These are phyloP conservation scores for human (Homo sapiens) DNA, from an alignment of 2,113 vertebrate species.

Conservation along the genomic window DNA sequence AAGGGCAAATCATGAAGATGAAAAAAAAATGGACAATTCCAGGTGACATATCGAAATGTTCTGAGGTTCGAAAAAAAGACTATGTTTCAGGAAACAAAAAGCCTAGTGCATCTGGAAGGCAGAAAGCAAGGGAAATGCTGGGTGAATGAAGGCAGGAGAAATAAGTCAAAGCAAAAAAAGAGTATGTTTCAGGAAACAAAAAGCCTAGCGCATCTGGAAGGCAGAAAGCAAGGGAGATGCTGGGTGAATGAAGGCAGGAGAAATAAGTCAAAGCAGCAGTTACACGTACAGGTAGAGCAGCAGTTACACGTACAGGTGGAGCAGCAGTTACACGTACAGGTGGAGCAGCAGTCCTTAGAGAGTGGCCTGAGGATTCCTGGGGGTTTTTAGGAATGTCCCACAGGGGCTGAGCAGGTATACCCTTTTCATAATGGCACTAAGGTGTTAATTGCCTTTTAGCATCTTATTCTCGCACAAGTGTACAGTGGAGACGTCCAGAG, in stretches of 20 bases:
- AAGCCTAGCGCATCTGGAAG: no score
- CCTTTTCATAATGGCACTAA: neutral
- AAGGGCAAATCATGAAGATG: neutral
- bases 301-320: no score
- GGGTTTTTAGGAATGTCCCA: neutral
- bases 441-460: neutral
- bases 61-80: neutral
- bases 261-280: no score
- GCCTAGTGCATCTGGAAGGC: neutral
- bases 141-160: neutral
- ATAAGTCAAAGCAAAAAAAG: no score
- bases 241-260: no score
- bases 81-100: neutral
- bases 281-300: neutral
- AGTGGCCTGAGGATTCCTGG: neutral
- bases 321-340: neutral
- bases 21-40: neutral
- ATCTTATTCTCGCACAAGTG: neutral
- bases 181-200: no score
- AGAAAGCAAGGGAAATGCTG: neutral
- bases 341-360: neutral
- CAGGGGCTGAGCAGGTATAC: neutral
- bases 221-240: no score
- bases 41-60: neutral
- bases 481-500: neutral